Percentiles rank a stretch among this genome's conserved stretches.
These are phyloP conservation scores for Dicyrtoma fusca DNA, from an alignment of 2,888 invertebrate genomes.

Conservation along the genomic window DNA sequence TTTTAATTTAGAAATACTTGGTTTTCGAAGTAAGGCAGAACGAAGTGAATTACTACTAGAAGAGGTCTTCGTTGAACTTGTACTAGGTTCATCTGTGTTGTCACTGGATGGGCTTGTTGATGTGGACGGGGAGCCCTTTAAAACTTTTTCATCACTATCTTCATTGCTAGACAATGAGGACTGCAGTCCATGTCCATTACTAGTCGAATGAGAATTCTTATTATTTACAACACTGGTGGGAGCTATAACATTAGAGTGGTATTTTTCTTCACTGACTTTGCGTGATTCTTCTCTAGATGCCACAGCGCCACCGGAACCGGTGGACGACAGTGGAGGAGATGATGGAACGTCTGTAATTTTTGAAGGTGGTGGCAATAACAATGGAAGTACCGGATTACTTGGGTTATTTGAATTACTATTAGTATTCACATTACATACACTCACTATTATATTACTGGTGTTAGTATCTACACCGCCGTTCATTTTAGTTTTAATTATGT, in stretches of 20 bases:
- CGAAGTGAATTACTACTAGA: constrained; percentile 1
- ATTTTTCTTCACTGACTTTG: not conserved
- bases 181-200: too few relatives aligned
- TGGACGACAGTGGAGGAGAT: not conserved
- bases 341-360: not conserved
- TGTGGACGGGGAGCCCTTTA: too few relatives aligned
- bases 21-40: constrained; percentile 56
- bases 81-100: too few relatives aligned
- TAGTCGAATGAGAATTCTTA: too few relatives aligned
- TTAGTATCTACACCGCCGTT: not conserved
- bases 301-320: not conserved
- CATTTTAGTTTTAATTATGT: not conserved
- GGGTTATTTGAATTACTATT: constrained; percentile 3
- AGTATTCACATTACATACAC: constrained; percentile 24
- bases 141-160: not conserved
- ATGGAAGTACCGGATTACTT: too few relatives aligned
- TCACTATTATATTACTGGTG: constrained; percentile 13
- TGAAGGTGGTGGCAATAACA: not conserved
- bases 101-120: too few relatives aligned
- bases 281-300: not conserved
- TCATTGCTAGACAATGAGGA: not conserved
- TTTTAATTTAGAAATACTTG: constrained; percentile 59
- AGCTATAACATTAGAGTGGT: too few relatives aligned
- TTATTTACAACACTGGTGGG: too few relatives aligned
- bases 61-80: not conserved